Evolutionary conservation across 2,888 invertebrate genomes (phyloP), one percentile per base, ranked within the genome.

Genomic region (Trachelus tabidus): DNA sequence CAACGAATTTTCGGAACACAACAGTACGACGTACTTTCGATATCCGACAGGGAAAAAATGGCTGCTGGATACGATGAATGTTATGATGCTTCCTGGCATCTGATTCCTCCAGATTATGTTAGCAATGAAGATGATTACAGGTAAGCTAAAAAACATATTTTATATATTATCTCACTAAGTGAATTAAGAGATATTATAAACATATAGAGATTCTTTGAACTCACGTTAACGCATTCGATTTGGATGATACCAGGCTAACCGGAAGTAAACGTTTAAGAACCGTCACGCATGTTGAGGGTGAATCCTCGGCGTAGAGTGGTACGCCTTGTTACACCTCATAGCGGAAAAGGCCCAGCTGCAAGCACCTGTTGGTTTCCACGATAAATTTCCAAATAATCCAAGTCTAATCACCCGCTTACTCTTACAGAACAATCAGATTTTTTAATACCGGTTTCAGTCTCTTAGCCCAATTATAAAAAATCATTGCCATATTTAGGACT

Each of bases 31-130:
- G 71, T 33, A 6, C 0, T 15, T 31, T 71, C 4, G 31, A 12
- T 33, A 33, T 33, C n/a, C 34, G 69, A 74, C 35, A 34, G 56
- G 73, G 90, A 90, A 81, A 92, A 92, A 92, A 93, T 93, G 85
- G 93, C 93, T 80, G 92, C 92, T 79, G 93, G 93, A 80, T 95
- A 95, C 85, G 93, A 93, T 81, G 94, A 94, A 79, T 95, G 94
- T 87, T 94, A 94, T 88, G 95, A 95, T 86, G 93, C 93, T 85
- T 93, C 94, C 87, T 95, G 95, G 95, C 93, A 95, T 79, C 93
- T 95, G 84, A 94, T 95, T 84, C 95, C 95, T 12, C 94, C 95
- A 87, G 95, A 95, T 91, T 96, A 95, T 89, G 94, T 94, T 69
- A 93, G 92, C 81, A 90, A 93, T 92, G 95, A 95, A 73, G 95